Conservation (phyloP, 2,797 vertebrate species). For the Gobio occitaniae region DNA sequence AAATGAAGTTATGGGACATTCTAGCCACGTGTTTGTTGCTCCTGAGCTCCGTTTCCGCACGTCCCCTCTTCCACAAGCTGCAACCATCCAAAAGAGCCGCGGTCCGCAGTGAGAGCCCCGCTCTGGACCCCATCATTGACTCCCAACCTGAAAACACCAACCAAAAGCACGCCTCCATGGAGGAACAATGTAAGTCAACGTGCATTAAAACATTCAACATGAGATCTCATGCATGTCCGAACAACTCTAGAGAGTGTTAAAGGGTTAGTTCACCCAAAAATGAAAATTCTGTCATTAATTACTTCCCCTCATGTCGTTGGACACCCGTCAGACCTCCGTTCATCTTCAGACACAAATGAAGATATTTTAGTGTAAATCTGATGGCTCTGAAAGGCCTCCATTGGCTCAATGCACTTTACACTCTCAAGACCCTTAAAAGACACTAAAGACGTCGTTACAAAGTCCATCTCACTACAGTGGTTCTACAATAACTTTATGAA, state of each 20-base stretch:
- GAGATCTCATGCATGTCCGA: neutral
- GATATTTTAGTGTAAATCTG: too few relatives aligned
- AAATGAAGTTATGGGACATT: conserved; percentile 99
- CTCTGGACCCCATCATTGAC: conserved; percentile 71
- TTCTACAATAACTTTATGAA: too few relatives aligned
- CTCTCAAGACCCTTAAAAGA: too few relatives aligned
- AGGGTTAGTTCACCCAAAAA: too few relatives aligned
- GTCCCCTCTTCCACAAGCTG: conserved; percentile 87
- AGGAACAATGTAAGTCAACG: conserved; percentile 78
- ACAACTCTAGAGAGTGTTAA: neutral
- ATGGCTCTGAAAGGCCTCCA: too few relatives aligned
- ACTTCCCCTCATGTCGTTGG: too few relatives aligned
- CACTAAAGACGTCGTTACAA: too few relatives aligned
- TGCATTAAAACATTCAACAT: neutral
- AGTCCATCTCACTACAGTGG: too few relatives aligned
- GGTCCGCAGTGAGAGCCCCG: conserved; percentile 75
- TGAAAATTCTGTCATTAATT: too few relatives aligned
- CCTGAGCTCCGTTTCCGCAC: conserved; percentile 91
- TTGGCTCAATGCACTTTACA: too few relatives aligned
- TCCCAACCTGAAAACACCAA: conserved; percentile 75
- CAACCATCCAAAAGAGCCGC: conserved; percentile 85
- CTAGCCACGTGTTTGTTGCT: conserved; percentile 98
- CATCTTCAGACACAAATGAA: too few relatives aligned
- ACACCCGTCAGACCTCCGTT: too few relatives aligned
- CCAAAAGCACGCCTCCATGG: conserved; percentile 76